These are phyloP conservation scores for Agrochola lychnidis DNA, from an alignment of 2,888 invertebrate species.

Conservation along the genomic window DNA sequence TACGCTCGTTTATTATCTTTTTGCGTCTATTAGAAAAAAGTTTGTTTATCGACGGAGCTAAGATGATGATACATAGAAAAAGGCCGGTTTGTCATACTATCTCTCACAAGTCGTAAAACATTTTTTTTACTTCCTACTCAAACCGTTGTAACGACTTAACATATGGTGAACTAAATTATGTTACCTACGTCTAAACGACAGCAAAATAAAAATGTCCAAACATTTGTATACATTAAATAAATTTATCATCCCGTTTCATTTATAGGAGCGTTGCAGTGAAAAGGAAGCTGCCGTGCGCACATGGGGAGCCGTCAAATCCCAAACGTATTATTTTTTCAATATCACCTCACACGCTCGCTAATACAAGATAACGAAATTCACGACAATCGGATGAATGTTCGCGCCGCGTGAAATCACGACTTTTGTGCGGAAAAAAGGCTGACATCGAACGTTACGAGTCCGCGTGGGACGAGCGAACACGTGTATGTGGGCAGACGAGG, in stretches of 20 bases:
- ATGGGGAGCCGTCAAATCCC: constrained; percentile 90
- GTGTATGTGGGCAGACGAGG: constrained; percentile 89
- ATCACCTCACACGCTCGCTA: constrained; percentile 85
- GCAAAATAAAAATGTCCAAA: constrained; percentile 91
- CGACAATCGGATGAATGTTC: constrained; percentile 89
- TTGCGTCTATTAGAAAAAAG: constrained; percentile 71
- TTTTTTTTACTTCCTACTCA: constrained; percentile 89
- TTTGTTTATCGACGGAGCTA: constrained; percentile 74
- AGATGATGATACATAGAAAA: constrained; percentile 78
- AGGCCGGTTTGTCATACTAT: constrained; percentile 84
- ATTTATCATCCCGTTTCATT: constrained; percentile 90
- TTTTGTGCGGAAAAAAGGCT: constrained; percentile 84
- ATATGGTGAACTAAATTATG: constrained; percentile 90
- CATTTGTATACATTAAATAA: constrained; percentile 91
- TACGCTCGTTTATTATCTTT: constrained; percentile 76
- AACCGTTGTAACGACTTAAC: constrained; percentile 85
- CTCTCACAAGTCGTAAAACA: constrained; percentile 88
- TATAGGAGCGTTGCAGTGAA: constrained; percentile 83
- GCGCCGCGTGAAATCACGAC: constrained; percentile 90
- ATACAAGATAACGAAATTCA: constrained; percentile 89
- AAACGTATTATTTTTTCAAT: constrained; percentile 90
- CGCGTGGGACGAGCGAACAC: constrained; percentile 84
- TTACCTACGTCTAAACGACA: constrained; percentile 89
- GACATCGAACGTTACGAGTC: constrained; percentile 76
- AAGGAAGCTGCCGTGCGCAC: constrained; percentile 89